A percentile compares a stretch with the other conserved stretches of the same genome.
phyloP scores from a whole-genome alignment of 2,113 vertebrate genomes.

The Pluvianellus socialis region DNA sequence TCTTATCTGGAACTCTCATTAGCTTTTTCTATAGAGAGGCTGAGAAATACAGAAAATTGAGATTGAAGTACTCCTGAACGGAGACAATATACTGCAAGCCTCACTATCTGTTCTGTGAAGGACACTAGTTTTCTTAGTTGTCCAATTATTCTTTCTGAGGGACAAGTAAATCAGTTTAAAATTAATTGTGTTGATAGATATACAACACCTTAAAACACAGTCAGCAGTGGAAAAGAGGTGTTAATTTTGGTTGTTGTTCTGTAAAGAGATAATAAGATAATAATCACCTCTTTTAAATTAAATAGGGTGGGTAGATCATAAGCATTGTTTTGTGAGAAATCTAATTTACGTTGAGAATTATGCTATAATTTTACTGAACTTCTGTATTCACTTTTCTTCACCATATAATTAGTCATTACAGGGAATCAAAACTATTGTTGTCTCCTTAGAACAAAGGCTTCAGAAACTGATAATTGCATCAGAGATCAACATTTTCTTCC shows the following conservation, averaged over 20 bases:
- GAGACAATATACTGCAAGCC: background rate
- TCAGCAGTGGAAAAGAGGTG: conserved; percentile 28
- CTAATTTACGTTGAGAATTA: conserved; percentile 67
- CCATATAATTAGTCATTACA: conserved; percentile 66
- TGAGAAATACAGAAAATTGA: background rate
- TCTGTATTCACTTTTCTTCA: conserved; percentile 65
- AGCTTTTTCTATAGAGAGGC: background rate
- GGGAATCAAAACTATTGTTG: conserved; percentile 65
- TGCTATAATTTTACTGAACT: conserved; percentile 67
- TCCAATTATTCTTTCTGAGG: background rate
- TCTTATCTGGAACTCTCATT: background rate
- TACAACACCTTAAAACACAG: background rate
- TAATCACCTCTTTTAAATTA: conserved; percentile 60
- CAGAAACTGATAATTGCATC: conserved; percentile 66
- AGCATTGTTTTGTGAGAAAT: conserved; percentile 58
- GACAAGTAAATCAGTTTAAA: background rate
- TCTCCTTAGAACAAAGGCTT: conserved; percentile 60
- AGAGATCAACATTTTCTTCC: conserved; percentile 27
- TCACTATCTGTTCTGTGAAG: background rate
- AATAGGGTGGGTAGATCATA: conserved; percentile 22
- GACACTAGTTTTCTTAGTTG: background rate
- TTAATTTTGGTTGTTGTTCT: conserved; percentile 40
- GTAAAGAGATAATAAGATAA: conserved; percentile 57
- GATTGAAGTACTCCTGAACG: background rate
- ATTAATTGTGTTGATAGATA: conserved; percentile 44